Base-by-base conservation (phyloP, 2,888 invertebrate genomes). In the Pseudococcus longispinus region DNA sequence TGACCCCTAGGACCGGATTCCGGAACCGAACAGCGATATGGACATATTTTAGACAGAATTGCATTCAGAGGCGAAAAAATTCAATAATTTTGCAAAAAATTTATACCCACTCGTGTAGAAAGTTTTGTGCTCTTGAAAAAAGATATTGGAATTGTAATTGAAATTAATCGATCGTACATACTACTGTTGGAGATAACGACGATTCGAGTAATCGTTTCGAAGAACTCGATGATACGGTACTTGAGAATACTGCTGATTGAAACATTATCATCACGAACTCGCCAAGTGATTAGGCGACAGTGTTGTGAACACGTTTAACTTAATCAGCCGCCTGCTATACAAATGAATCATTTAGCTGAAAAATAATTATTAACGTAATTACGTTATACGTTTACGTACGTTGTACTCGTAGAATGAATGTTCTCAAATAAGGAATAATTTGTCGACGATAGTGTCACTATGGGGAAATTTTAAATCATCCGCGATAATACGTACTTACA, bases 191-290 rank as follows among this genome's bases (percentile, higher is more conserved):
- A 23, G 60, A 60, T 60, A 60, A 23, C 13, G 60, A 60, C 13
- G 60, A 60, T 60, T 23, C 51, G 15, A 18, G n/a, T 51, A 51
- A 51, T 51, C 51, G 51, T 51, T 51, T 51, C 60, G 60, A 60
- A 60, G 60, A 60, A 60, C 60, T 60, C 60, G 60, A 23, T 60
- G 60, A 60, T 60, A 60, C 23, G 60, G 60, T 60, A 60, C 60
- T 60, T 60, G 60, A 60, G 23, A 60, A 60, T 60, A 60, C 23
- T 15, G 60, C 60, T 60, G 60, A 60, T 60, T 60, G 60, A 60
- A 60, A 60, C 60, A 60, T 60, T 60, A 60, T 60, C 60, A 70
- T 70, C 70, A 70, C 70, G 70, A 70, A 70, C 70, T 26, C n/a
- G 29, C 29, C 29, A 29, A 29, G 70, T 70, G 70, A 70, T 70